Evolutionary conservation across 2,797 vertebrate genomes (phyloP).

Genomic region (Rhabdophis nuchalis): DNA sequence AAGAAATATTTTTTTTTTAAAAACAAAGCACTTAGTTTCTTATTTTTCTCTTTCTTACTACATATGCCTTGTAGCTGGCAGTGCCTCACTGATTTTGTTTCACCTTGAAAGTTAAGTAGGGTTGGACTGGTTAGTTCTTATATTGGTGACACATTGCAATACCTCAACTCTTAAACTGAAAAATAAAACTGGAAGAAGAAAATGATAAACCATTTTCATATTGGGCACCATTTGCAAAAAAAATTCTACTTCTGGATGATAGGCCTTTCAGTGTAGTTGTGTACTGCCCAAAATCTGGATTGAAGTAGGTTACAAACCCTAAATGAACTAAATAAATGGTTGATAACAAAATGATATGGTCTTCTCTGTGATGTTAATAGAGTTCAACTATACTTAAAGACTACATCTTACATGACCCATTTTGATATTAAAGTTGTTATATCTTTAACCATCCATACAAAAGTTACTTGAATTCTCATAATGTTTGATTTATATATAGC

Average conservation of each 20-base stretch:
- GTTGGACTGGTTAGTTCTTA: neutral
- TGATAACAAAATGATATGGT: neutral
- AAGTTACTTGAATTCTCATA: neutral
- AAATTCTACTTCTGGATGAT: neutral
- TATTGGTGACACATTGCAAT: neutral
- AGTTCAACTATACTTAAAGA: neutral
- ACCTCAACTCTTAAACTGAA: neutral
- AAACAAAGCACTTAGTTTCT: neutral
- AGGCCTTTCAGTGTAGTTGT: neutral
- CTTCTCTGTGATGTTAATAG: neutral
- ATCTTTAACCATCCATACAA: neutral
- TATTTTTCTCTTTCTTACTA: neutral
- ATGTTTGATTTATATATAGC: neutral
- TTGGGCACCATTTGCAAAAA: neutral
- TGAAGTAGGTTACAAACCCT: neutral
- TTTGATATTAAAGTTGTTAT: neutral
- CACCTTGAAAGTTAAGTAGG: neutral
- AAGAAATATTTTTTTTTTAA: neutral
- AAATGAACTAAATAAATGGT: neutral
- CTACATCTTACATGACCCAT: neutral
- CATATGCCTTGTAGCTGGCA: neutral
- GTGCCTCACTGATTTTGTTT: neutral
- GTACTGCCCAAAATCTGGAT: neutral
- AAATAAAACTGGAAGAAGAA: neutral
- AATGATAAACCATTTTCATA: neutral